Evolutionary conservation across 2,797 vertebrate genomes (phyloP).

Genomic region (Sebastes umbrosus): DNA sequence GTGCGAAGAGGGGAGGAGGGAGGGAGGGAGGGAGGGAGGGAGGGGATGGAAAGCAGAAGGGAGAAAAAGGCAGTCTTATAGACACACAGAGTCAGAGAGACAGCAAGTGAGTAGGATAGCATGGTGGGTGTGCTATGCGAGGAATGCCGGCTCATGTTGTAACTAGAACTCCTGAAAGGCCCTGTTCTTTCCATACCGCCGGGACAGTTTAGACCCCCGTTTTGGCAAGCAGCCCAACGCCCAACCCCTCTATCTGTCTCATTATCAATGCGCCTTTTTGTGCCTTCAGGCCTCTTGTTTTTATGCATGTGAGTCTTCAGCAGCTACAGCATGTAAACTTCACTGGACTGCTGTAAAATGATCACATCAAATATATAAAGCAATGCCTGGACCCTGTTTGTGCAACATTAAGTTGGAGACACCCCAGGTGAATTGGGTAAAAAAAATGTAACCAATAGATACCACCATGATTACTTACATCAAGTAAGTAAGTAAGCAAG

Average conservation of each 20-base stretch:
- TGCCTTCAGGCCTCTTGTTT: conserved; percentile 46
- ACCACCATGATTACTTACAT: too few relatives aligned
- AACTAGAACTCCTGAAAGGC: conserved; percentile 81
- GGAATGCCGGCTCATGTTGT: conserved; percentile 83
- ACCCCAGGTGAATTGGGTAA: too few relatives aligned
- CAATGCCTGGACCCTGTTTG: background rate
- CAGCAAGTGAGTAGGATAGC: conserved; percentile 50
- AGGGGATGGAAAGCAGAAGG: background rate
- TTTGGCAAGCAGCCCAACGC: conserved; percentile 57
- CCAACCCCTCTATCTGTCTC: conserved; percentile 54
- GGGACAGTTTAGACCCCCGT: conserved; percentile 65
- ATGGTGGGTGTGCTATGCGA: conserved; percentile 81
- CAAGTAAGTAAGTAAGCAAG: too few relatives aligned
- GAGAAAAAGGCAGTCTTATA: conserved; percentile 16
- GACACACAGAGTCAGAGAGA: conserved; percentile 10
- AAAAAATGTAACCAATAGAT: too few relatives aligned
- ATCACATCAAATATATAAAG: background rate
- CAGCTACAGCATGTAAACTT: background rate
- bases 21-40: background rate
- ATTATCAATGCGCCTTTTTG: conserved; percentile 55
- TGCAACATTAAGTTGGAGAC: background rate
- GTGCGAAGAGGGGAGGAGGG: background rate
- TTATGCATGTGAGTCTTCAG: conserved; percentile 4
- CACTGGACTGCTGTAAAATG: background rate
- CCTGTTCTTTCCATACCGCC: conserved; percentile 62